Conservation (phyloP, 2,113 vertebrate genomes). For the Oceanodroma tethys region DNA sequence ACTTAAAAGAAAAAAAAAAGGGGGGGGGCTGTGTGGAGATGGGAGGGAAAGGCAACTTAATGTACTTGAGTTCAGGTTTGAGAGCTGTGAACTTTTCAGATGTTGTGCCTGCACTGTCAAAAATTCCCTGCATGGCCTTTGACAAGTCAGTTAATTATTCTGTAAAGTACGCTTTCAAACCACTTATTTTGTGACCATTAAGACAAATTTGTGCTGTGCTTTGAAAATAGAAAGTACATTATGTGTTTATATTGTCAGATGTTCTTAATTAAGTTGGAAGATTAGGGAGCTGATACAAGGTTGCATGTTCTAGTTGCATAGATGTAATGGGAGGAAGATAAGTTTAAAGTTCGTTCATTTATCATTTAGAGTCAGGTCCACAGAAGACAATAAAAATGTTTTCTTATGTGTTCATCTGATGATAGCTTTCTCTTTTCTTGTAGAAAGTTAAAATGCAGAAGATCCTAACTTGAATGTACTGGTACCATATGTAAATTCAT, state of each 20-base stretch:
- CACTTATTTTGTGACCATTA: background rate
- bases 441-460: background rate
- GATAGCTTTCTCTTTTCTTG: background rate
- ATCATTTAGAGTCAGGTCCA: background rate
- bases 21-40: fast-evolving
- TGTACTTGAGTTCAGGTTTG: background rate
- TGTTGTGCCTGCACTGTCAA: background rate
- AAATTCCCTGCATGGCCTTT: background rate
- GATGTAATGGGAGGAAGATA: background rate
- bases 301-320: background rate
- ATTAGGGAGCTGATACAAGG: background rate
- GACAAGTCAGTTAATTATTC: background rate
- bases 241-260: background rate
- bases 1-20: background rate
- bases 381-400: background rate
- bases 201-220: background rate
- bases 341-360: background rate
- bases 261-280: background rate
- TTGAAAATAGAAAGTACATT: background rate
- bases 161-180: background rate
- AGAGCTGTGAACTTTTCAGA: background rate
- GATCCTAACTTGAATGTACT: background rate
- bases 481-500: background rate
- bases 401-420: background rate
- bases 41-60: background rate